Base-by-base conservation (phyloP, 2,888 invertebrate species). In the Apocheima hispidaria region DNA sequence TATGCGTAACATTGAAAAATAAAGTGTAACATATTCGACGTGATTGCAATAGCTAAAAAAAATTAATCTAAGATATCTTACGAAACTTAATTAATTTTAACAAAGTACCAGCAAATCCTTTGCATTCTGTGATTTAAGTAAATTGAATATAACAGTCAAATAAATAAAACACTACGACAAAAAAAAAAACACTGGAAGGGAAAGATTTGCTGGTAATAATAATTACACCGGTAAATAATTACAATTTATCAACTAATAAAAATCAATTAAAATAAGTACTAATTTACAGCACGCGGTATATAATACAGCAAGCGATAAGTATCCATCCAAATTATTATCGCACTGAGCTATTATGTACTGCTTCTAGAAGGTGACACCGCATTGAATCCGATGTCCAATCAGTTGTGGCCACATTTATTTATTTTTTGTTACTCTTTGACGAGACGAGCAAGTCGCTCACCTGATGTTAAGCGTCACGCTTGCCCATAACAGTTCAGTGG, bases 281-380 rank as follows among this genome's bases (percentile, higher is more conserved):
- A 52, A 41, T 48, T 57, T 49, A 62, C 41, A 56, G 35, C 52
- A 48, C 49, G 56, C 52, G 38, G 56, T 60, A 60, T 55, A 60
- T 60, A 55, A 53, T 55, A 60, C 55, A 48, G 49, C 53, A 41
- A 49, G 49, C 54, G 12, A 7, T 54, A 54, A 60, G 60, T 60
- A 60, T 50, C 35, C 10, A 54, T 7, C n/a, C n/a, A n/a, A n/a
- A n/a, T n/a, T n/a, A n/a, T n/a, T n/a, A n/a, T n/a, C n/a, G n/a
- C n/a, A n/a, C n/a, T n/a, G n/a, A n/a, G n/a, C n/a, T n/a, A n/a
- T n/a, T n/a, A n/a, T n/a, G n/a, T n/a, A n/a, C n/a, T n/a, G n/a
- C n/a, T n/a, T n/a, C n/a, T n/a, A n/a, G n/a, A n/a, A n/a, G n/a
- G n/a, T n/a, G n/a, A n/a, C n/a, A n/a, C n/a, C n/a, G n/a, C n/a